These are phyloP conservation scores for Zapus hudsonius DNA, from an alignment of 2,113 vertebrate genomes.

Conservation along the genomic window DNA sequence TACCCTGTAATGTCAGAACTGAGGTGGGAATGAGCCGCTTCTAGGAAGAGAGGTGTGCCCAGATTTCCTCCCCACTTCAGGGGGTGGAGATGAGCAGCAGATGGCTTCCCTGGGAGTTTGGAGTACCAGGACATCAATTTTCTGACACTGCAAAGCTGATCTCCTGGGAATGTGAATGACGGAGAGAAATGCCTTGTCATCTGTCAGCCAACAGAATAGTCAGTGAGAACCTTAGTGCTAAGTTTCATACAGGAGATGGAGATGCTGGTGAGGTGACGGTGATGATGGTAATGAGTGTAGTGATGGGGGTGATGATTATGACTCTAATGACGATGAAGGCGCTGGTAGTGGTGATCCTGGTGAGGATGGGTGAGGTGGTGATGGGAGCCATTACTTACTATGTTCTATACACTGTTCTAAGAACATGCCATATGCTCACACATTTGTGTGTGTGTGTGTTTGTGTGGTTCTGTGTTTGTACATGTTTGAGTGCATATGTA, in stretches of 20 bases:
- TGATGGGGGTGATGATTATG: too few species aligned
- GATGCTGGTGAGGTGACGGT: too few species aligned
- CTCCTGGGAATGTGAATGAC: neutral
- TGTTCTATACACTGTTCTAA: neutral
- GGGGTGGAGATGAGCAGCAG: neutral
- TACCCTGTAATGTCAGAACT: neutral
- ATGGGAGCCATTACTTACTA: neutral
- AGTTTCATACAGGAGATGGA: neutral
- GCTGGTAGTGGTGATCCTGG: rapidly evolving
- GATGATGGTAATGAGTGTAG: neutral
- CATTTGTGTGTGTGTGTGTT: too few species aligned
- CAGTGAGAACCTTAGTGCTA: neutral
- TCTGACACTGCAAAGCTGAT: neutral
- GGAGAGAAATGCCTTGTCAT: neutral
- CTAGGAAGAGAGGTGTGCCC: neutral
- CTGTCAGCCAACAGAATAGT: neutral
- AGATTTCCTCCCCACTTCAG: too few species aligned
- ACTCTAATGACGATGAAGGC: neutral
- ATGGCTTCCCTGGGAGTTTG: neutral
- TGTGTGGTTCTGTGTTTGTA: too few species aligned
- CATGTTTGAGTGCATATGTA: too few species aligned
- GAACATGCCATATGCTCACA: too few species aligned
- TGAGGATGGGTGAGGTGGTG: neutral
- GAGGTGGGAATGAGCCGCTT: neutral
- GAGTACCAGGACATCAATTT: neutral